Conservation (phyloP, 2,888 invertebrate species). For the Ashinkailepas kermadecensis region DNA sequence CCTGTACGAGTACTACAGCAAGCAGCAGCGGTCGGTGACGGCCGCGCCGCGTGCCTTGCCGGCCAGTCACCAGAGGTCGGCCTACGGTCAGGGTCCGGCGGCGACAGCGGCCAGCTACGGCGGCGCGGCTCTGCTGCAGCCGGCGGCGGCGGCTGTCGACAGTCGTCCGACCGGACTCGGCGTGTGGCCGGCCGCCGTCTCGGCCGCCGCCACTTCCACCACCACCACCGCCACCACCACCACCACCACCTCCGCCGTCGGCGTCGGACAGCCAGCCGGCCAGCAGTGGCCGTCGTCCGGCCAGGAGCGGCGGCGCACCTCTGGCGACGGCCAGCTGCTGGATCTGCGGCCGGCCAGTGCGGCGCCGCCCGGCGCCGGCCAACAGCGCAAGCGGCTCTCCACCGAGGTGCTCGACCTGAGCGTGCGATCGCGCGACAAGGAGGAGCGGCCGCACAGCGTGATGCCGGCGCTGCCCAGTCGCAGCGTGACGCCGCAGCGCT, state of each 20-base stretch:
- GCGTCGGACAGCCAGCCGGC: no score
- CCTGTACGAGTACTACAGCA: background rate
- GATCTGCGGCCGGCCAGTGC: slow-evolving; percentile 7
- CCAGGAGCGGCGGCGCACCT: background rate
- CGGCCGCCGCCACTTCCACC: no score
- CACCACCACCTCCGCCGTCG: no score
- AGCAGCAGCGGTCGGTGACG: background rate
- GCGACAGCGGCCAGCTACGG: background rate
- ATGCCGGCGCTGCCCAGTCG: slow-evolving; percentile 1
- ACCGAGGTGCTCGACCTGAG: slow-evolving; percentile 22
- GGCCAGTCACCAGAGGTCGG: background rate
- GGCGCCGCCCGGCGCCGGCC: slow-evolving; percentile 9
- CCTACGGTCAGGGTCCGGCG: no score
- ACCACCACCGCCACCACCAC: no score
- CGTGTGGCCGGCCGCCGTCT: no score
- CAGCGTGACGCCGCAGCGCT: background rate
- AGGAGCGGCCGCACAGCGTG: slow-evolving; percentile 19
- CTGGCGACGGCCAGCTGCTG: background rate
- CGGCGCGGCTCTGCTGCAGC: background rate
- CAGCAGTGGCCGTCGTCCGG: background rate
- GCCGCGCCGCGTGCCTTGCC: background rate
- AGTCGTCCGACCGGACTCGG: background rate
- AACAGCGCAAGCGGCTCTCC: slow-evolving; percentile 14
- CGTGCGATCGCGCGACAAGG: background rate
- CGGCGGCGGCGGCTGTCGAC: background rate